Percentiles rank a stretch among this genome's conserved stretches.
Evolutionary conservation across 2,888 invertebrate genomes (phyloP).

Genomic region (Ophioninae sp.): DNA sequence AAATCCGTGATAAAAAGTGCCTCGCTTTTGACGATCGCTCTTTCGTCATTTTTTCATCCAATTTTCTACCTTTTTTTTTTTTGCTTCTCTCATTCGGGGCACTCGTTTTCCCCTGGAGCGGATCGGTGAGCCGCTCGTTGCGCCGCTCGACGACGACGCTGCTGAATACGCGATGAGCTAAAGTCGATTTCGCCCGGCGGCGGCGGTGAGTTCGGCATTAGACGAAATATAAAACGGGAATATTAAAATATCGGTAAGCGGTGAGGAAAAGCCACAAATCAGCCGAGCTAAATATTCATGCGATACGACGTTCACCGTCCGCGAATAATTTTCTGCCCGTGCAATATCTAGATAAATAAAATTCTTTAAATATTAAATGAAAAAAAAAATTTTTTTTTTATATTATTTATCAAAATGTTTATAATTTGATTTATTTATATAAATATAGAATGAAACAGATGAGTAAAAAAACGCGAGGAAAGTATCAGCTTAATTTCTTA

Average conservation of each 20-base stretch:
- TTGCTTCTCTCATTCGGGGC: not conserved
- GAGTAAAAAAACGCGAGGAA: too few relatives aligned
- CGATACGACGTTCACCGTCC: not conserved
- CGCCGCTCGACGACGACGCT: conserved; percentile 70
- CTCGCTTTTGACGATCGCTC: conserved; percentile 24
- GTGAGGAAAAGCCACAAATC: conserved; percentile 10
- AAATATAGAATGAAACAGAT: not conserved
- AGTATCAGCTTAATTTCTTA: too few relatives aligned
- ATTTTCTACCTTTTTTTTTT: conserved; percentile 1
- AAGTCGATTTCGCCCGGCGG: conserved; percentile 47
- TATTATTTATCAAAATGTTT: too few relatives aligned
- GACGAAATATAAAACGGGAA: conserved; percentile 28
- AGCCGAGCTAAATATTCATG: not conserved
- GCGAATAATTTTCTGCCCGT: not conserved
- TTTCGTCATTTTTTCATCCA: not conserved
- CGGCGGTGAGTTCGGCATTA: conserved; percentile 11
- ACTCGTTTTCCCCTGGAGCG: conserved; percentile 1
- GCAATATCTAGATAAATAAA: not conserved
- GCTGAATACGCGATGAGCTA: conserved; percentile 76
- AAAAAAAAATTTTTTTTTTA: too few relatives aligned
- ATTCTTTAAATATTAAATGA: not conserved
- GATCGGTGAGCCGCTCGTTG: not conserved
- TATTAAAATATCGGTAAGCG: conserved; percentile 23
- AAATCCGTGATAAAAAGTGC: not conserved
- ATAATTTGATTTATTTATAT: not conserved